Evolutionary conservation across 2,888 invertebrate genomes (phyloP).

Genomic region (Harpalus rufipes): DNA sequence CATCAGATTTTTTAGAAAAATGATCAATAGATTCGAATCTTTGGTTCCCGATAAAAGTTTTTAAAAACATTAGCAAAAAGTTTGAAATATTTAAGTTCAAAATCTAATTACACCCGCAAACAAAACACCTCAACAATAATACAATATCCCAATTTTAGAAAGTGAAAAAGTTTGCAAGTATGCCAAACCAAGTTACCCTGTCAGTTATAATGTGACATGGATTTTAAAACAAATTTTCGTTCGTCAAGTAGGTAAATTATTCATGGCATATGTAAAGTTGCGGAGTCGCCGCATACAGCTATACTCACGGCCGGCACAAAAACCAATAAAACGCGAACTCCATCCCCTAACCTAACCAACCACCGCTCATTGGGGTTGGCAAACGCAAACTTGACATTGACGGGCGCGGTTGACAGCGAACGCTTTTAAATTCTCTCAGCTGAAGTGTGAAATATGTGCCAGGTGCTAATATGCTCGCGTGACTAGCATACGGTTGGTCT

Average conservation of each 20-base stretch:
- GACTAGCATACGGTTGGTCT: background rate
- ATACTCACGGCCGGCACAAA: background rate
- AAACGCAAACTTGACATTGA: constrained; percentile 39
- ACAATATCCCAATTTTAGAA: background rate
- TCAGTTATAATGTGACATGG: constrained; percentile 34
- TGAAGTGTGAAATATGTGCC: constrained; percentile 57
- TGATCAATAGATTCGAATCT: too few species aligned
- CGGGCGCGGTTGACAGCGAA: constrained; percentile 52
- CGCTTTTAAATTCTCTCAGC: constrained; percentile 50
- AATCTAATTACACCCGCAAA: too few species aligned
- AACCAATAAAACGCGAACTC: constrained; percentile 32
- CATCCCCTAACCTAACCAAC: background rate
- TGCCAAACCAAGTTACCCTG: constrained; percentile 8
- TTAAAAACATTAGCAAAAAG: too few species aligned
- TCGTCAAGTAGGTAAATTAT: constrained; percentile 35
- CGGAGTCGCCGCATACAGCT: background rate
- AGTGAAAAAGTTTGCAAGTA: constrained; percentile 24
- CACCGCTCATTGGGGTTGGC: constrained; percentile 11
- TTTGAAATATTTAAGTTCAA: too few species aligned
- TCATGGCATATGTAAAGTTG: constrained; percentile 48
- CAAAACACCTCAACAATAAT: too few species aligned
- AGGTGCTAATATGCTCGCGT: constrained; percentile 48
- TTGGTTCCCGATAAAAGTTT: too few species aligned
- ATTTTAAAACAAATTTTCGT: constrained; percentile 42
- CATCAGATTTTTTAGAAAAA: too few species aligned